Base-by-base conservation (phyloP, 2,888 invertebrate species). In the Nesidiocoris tenuis region DNA sequence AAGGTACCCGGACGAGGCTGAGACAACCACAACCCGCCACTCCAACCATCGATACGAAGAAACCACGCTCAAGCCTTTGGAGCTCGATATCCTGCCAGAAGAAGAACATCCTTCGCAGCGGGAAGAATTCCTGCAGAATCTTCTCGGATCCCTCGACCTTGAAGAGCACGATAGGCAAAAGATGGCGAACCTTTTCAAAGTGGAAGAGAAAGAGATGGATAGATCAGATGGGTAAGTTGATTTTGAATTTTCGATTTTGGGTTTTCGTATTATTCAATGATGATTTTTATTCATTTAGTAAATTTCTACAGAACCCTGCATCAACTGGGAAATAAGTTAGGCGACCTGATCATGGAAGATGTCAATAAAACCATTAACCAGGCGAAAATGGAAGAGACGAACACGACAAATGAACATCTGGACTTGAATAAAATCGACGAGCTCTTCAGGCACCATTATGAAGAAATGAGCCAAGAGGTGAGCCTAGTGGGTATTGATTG, bases 61-160 rank as follows among this genome's bases (percentile, higher is more conserved):
- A 18, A 23, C 55, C n/a, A 71, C 71, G 3, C 23, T 57, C 3
- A n/a, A n/a, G n/a, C 59, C 59, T 16, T 3, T 59, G 0, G 21
- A 2, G 9, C 19, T 19, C 1, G 24, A 24, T n/a, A 5, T 18
- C 2, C 70, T 70, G 0, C 61, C 70, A 1, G n/a, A 57, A 2
- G 72, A 72, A 57, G 39, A 72, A 63, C 24, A 56, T 21, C 56
- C 66, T 19, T 3, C 77, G 0, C 24, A 19, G n/a, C 12, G 75
- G 55, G 77, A 78, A 63, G 65, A 77, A 55, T 78, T 77, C 66
- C 59, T 78, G 12, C 71, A 78, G 54, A 77, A 78, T 56, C 71
- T 78, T 16, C 74, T 78, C 22, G 77, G 76, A 18, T 77, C 78
- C 1, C 77, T 78, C n/a, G 78, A 76, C 61, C 74, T 78, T 57